Evolutionary conservation across 2,888 invertebrate species (phyloP), one percentile per base, ranked within the genome.

Genomic region (Caenorhabditis angaria): DNA sequence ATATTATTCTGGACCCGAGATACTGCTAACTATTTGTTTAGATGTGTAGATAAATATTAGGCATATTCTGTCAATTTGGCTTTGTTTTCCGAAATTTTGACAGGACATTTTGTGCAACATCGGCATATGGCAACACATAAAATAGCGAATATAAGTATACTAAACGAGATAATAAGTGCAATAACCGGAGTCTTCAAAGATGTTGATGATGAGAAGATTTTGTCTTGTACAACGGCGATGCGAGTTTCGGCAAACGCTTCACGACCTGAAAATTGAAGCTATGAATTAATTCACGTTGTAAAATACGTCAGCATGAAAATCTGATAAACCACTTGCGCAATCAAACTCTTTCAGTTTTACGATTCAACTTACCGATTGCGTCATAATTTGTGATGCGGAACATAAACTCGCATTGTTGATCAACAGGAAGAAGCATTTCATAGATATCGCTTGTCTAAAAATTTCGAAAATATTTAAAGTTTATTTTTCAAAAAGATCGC

Each of bases 321-420:
- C 35, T 35, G 8, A 35, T 35, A 6, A 14, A 10, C 6, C 6
- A 35, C 6, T 50, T 50, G 22, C 71, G 71, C 47, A 58, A 71
- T 59, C 20, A 56, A 59, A n/a, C n/a, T n/a, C n/a, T n/a, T n/a
- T n/a, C n/a, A n/a, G 55, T 66, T 70, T 70, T 70, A 70, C 62
- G 59, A 60, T 65, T 18, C 65, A 57, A 68, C 63, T 56, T 63
- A 62, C 82, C 83, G 6, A 80, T 70, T 56, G 81, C 70, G 66
- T 83, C 83, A 71, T 82, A 83, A 68, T 83, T 83, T 27, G 80
- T 78, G 58, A 85, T 70, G 25, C 80, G 73, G 61, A 85, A 68
- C 61, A 80, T 65, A 66, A 80, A 83, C 58, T 85, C 83, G 76
- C 85, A 85, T 25, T 78, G 65, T 20, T 71, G 65, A 18, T 59